Base-by-base conservation (phyloP, 2,888 invertebrate species). In the Chymomyza amoena region DNA sequence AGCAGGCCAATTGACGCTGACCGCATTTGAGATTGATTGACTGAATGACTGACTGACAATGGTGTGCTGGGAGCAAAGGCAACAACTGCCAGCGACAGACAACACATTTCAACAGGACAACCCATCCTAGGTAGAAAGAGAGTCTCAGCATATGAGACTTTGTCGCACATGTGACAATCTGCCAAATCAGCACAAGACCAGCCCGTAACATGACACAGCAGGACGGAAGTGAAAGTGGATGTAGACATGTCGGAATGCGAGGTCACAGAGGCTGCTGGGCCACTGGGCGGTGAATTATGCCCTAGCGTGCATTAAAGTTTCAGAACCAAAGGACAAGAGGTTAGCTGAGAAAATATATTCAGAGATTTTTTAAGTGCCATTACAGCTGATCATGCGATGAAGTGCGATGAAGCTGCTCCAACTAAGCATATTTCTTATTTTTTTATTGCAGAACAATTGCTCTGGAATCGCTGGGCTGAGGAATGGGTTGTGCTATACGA, bases 401-500 rank as follows among this genome's bases (percentile, higher is more conserved):
- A 65, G 51, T n/a, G n/a, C 28, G 28, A 28, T 0, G 7, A 64
- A 65, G 51, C 54, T 60, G 56, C 59, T 61, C 4, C 7, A 56
- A 59, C 61, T 75, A 60, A 56, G 70, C 32, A 1, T 69, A 7
- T 1, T 28, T 62, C 61, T 32, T 61, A 20, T 67, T 36, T 62
- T 13, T 15, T 6, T 16, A 4, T 77, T 92, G 0, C 93, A 97
- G 97, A 95, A 75, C 95, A 96, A 91, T 94, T 96, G 82, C 93
- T 97, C 81, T 96, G 95, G 93, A 92, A 90, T 82, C 94, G 95
- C 28, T 97, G 97, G 96, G 94, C 95, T 39, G 96, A 96, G 90
- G 96, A 96, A 90, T 97, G 96, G 95, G 95, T 96, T 75, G 96
- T 96, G 61, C 92, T 97, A 2, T 96, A 96, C 91, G 96, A 96